Conservation (phyloP, 2,113 vertebrate genomes). For the Colistium nudipinnis region DNA sequence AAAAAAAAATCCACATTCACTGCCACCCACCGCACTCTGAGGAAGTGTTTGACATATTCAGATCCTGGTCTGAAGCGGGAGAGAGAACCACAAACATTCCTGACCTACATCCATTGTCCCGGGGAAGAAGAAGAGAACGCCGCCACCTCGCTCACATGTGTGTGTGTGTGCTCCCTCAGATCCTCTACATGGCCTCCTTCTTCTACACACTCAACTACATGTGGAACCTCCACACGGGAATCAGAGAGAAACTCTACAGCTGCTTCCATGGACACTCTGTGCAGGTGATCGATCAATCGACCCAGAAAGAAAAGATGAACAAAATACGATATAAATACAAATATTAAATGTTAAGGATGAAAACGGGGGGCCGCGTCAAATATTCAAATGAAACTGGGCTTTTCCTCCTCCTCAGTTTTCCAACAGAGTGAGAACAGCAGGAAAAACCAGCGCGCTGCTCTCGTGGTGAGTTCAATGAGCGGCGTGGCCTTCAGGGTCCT, state of each 20-base stretch:
- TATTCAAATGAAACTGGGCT: no score
- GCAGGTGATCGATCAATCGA: no score
- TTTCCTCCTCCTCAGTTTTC: conserved; percentile 78
- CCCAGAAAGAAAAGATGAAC: no score
- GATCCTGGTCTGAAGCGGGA: conserved; percentile 19
- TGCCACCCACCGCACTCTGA: no score
- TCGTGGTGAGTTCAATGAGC: conserved; percentile 67
- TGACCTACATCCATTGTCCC: conserved; percentile 60
- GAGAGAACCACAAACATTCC: conserved; percentile 29
- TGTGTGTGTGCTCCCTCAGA: conserved; percentile 70
- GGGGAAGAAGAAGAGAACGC: neutral
- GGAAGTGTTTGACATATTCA: no score
- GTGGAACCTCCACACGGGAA: conserved; percentile 85
- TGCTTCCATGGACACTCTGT: conserved; percentile 68
- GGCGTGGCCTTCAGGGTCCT: neutral
- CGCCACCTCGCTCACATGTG: neutral
- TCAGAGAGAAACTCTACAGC: conserved; percentile 77
- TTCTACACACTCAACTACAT: conserved; percentile 89
- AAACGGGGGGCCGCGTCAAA: no score
- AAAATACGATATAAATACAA: no score
- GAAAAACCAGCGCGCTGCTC: conserved; percentile 45
- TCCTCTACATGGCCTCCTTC: conserved; percentile 89
- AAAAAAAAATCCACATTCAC: no score
- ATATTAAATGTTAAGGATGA: no score
- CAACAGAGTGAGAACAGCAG: conserved; percentile 59